Conservation (phyloP, 2,797 vertebrate genomes). For the Manis crassicaudata region DNA sequence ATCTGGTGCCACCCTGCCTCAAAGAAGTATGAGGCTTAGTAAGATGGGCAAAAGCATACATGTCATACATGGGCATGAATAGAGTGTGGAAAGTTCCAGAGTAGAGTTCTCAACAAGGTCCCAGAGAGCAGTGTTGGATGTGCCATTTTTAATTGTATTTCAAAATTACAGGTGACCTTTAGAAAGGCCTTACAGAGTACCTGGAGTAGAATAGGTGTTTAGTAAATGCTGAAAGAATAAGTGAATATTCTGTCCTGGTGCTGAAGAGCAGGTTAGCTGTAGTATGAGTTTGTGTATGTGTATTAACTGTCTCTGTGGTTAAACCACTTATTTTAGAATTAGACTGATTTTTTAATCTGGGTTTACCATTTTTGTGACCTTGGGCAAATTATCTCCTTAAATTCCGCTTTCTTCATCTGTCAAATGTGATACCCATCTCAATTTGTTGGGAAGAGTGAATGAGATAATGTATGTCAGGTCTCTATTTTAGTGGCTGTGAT, state of each 20-base stretch:
- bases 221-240: background rate
- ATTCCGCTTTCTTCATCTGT: background rate
- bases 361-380: slow-evolving; percentile 29
- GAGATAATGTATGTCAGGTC: background rate
- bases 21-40: background rate
- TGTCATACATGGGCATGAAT: background rate
- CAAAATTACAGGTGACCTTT: slow-evolving; percentile 9
- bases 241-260: background rate
- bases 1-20: background rate
- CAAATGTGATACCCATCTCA: background rate
- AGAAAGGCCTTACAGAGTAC: background rate
- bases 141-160: background rate
- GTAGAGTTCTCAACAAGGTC: background rate
- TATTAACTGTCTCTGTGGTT: background rate
- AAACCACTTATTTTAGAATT: slow-evolving; percentile 27
- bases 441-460: background rate
- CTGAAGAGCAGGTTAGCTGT: background rate
- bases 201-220: background rate
- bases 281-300: background rate
- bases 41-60: background rate
- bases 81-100: background rate
- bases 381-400: background rate
- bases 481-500: background rate
- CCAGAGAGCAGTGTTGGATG: background rate
- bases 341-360: background rate